Conservation (phyloP, 2,797 vertebrate genomes). For the Mus caroli region DNA sequence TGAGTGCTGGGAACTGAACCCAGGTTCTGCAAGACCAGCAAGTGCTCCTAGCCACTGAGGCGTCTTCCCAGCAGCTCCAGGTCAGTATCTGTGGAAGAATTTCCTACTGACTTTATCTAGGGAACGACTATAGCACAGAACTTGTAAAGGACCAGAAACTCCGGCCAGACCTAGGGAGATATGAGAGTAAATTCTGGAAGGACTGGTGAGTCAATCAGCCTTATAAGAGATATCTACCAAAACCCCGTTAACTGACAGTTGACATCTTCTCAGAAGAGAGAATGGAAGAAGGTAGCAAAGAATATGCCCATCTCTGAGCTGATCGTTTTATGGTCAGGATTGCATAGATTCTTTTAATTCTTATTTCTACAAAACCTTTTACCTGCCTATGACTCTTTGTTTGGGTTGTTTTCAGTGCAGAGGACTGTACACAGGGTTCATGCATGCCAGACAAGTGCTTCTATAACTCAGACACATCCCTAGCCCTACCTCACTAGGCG, state of each 20-base stretch:
- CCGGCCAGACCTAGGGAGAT: neutral
- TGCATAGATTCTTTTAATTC: neutral
- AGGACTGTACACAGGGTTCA: neutral
- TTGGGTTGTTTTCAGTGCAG: neutral
- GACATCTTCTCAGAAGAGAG: neutral
- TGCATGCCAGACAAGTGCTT: neutral
- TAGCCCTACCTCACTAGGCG: neutral
- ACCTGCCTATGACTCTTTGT: neutral
- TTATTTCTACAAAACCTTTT: constrained; percentile 14
- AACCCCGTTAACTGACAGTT: neutral
- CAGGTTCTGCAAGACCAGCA: neutral
- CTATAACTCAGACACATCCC: neutral
- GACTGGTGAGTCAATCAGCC: too few species aligned
- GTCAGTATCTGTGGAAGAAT: neutral
- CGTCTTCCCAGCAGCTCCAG: neutral
- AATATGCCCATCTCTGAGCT: neutral
- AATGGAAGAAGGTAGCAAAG: neutral
- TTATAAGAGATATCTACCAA: neutral
- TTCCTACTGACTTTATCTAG: neutral
- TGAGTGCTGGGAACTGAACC: neutral
- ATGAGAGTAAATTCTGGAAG: neutral
- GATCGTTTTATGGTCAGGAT: neutral
- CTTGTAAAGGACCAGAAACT: neutral
- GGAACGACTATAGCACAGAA: neutral
- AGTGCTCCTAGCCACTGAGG: neutral